A percentile compares a stretch with the other conserved stretches of the same genome.
phyloP scores from a whole-genome alignment of 2,113 vertebrate species.

The Phalacrocorax pelagicus region DNA sequence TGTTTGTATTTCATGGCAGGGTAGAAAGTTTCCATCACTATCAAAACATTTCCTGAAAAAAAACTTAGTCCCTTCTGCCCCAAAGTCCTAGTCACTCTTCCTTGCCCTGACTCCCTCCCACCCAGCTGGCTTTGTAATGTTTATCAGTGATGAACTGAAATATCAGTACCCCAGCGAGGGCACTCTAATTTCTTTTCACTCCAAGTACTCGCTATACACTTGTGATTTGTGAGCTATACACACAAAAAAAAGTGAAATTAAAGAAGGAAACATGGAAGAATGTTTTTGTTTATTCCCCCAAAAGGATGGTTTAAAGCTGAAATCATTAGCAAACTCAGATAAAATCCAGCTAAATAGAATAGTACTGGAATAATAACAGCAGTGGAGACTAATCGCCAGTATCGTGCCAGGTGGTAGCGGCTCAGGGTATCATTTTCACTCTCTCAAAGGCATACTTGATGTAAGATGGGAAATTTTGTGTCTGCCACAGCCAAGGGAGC shows the following conservation, averaged over 20 bases:
- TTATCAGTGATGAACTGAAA: neutral
- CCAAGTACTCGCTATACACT: neutral
- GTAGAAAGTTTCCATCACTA: neutral
- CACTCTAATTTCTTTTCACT: neutral
- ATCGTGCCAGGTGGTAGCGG: neutral
- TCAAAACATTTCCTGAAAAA: neutral
- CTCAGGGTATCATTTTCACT: neutral
- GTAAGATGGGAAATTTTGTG: neutral
- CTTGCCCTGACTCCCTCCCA: neutral
- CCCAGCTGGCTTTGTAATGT: neutral
- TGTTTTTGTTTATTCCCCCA: neutral
- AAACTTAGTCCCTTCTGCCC: neutral
- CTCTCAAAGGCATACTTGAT: neutral
- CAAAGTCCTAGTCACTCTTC: neutral
- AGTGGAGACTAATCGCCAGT: neutral
- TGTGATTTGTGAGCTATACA: accelerated
- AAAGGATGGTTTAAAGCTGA: neutral
- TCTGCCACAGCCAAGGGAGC: neutral
- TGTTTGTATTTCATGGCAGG: neutral
- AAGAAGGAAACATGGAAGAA: neutral
- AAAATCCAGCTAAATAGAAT: neutral
- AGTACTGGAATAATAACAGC: neutral
- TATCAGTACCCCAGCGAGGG: neutral
- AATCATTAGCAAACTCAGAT: neutral
- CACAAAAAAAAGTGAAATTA: neutral